Evolutionary conservation across 2,888 invertebrate genomes (phyloP).

Genomic region (Lasiommata megera): DNA sequence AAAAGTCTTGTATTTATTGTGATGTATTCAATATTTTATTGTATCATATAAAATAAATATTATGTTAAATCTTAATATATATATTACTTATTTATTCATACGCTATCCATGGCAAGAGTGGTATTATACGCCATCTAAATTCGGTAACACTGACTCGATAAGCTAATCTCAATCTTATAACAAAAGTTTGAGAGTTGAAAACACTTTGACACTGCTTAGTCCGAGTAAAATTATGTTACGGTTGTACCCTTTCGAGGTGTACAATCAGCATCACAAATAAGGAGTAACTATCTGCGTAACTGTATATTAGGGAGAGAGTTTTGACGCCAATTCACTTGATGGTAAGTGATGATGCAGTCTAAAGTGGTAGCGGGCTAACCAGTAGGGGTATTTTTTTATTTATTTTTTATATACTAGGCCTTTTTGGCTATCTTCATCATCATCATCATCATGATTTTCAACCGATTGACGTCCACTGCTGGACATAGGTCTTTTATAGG

Average conservation of each 20-base stretch:
- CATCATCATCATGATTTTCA: too few relatives aligned
- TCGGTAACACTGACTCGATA: conserved; percentile 12
- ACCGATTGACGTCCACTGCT: too few relatives aligned
- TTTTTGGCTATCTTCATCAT: too few relatives aligned
- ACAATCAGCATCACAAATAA: conserved; percentile 8
- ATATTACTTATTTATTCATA: conserved; percentile 18
- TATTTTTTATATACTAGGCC: too few relatives aligned
- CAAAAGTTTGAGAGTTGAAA: conserved; percentile 3
- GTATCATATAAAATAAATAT: neutral
- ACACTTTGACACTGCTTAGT: conserved; percentile 1
- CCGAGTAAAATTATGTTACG: conserved; percentile 24
- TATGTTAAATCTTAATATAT: neutral
- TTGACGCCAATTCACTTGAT: neutral
- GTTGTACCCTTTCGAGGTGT: conserved; percentile 26
- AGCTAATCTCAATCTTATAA: conserved; percentile 3
- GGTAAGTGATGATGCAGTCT: too few relatives aligned
- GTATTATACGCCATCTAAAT: conserved; percentile 20
- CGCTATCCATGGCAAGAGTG: conserved; percentile 18
- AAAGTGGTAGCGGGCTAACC: too few relatives aligned
- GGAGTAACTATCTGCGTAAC: neutral
- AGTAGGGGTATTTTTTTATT: too few relatives aligned
- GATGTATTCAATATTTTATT: neutral
- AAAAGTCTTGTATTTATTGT: too few relatives aligned
- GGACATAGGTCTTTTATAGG: too few relatives aligned
- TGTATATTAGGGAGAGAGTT: neutral